Evolutionary conservation across 2,113 vertebrate genomes (phyloP).

Genomic region (Hepsetus odoe): DNA sequence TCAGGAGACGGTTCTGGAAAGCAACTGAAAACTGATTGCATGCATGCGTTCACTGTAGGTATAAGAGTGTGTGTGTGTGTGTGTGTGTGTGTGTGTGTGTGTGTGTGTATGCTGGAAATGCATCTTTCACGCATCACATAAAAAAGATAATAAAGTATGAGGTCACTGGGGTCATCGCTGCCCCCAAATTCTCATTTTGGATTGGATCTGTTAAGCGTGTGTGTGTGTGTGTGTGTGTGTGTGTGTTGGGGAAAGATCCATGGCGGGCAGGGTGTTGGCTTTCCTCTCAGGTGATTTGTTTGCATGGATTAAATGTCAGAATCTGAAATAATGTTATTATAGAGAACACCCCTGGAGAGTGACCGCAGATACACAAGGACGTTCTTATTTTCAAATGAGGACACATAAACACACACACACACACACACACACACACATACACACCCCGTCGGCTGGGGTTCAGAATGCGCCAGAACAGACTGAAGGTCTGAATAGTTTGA

Average conservation of each 20-base stretch:
- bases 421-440: conserved; percentile 7
- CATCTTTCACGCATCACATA: conserved; percentile 36
- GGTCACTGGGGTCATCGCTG: conserved; percentile 47
- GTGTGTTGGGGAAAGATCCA: conserved; percentile 13
- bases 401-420: conserved; percentile 21
- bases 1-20: conserved; percentile 7
- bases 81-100: conserved; percentile 18
- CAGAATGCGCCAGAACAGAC: background rate
- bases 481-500: no score
- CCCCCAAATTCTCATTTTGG: conserved; percentile 33
- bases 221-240: conserved; percentile 19
- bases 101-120: conserved; percentile 35
- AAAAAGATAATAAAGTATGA: conserved; percentile 62
- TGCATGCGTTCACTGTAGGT: background rate
- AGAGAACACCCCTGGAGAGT: conserved; percentile 49
- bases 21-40: background rate
- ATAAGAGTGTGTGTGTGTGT: conserved; percentile 29
- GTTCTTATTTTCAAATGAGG: conserved; percentile 36
- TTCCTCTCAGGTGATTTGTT: conserved; percentile 61
- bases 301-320: conserved; percentile 67
- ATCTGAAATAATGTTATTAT: conserved; percentile 63
- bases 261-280: conserved; percentile 26
- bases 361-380: conserved; percentile 44
- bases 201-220: conserved; percentile 28
- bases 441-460: background rate